Evolutionary conservation across 2,888 invertebrate genomes (phyloP).

Genomic region (Lithophane semibrunnea): DNA sequence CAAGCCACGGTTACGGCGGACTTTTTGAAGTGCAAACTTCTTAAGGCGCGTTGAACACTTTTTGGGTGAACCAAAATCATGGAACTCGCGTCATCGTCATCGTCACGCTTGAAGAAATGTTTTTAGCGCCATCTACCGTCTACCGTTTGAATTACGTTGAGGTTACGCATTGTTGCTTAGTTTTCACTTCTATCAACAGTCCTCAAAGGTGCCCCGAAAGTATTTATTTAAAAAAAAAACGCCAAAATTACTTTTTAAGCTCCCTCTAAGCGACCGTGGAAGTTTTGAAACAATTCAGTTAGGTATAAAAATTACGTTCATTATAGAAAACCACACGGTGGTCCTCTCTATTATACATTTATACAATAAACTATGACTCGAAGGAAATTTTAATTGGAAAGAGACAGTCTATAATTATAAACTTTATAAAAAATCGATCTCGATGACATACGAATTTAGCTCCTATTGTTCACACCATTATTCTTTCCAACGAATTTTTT

Average conservation of each 20-base stretch:
- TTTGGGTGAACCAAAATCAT: too few species aligned
- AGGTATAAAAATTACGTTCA: slow-evolving; percentile 64
- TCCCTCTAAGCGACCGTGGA: slow-evolving; percentile 21
- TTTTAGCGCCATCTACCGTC: too few species aligned
- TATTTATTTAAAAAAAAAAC: background rate
- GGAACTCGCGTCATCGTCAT: too few species aligned
- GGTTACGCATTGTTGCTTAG: too few species aligned
- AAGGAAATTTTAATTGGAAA: slow-evolving; percentile 63
- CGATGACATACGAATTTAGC: slow-evolving; percentile 60
- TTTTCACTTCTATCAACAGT: too few species aligned
- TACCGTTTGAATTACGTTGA: too few species aligned
- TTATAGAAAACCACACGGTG: slow-evolving; percentile 62
- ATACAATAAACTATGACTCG: slow-evolving; percentile 58
- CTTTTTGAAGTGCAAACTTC: background rate
- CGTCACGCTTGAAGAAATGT: too few species aligned
- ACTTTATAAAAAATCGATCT: slow-evolving; percentile 50
- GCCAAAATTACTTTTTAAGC: slow-evolving; percentile 37
- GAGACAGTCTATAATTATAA: slow-evolving; percentile 67
- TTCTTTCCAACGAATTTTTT: background rate
- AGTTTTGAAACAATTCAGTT: slow-evolving; percentile 45
- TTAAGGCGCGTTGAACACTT: too few species aligned
- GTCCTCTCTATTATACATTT: slow-evolving; percentile 55
- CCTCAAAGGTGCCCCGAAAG: too few species aligned
- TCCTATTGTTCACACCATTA: slow-evolving; percentile 21
- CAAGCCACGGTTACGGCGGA: background rate